These are phyloP conservation scores for Cotesia congregata DNA, from an alignment of 2,888 invertebrate species.

Conservation along the genomic window DNA sequence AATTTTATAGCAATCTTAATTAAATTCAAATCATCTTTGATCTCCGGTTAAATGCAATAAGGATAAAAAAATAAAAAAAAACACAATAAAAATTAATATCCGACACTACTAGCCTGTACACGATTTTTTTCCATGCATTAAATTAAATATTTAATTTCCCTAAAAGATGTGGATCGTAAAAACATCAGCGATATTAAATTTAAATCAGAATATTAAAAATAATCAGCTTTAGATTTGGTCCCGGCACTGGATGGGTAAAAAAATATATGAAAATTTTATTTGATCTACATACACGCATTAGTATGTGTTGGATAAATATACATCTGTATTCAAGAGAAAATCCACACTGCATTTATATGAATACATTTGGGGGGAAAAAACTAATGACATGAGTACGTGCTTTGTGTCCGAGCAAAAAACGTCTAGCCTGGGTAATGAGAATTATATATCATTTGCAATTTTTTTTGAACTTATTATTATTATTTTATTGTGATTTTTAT, in stretches of 20 bases:
- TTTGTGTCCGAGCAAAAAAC: neutral
- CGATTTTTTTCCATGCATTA: neutral
- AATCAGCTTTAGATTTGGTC: neutral
- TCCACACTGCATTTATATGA: neutral
- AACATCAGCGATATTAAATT: neutral
- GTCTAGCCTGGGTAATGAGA: neutral
- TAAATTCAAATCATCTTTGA: too few species aligned
- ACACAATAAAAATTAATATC: too few species aligned
- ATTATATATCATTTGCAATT: neutral
- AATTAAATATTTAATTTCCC: neutral
- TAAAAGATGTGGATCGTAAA: neutral
- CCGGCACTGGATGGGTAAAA: neutral
- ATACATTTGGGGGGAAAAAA: neutral
- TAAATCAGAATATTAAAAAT: neutral
- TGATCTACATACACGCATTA: neutral
- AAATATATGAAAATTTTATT: neutral
- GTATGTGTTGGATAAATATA: neutral
- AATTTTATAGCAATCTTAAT: too few species aligned
- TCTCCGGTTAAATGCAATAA: too few species aligned
- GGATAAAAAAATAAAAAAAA: too few species aligned
- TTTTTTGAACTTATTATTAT: neutral
- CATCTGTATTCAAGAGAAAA: neutral
- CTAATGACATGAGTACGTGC: neutral
- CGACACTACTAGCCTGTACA: neutral
- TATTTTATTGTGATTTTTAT: neutral